phyloP scores from a whole-genome alignment of 2,888 invertebrate genomes.

The Buathra laborator region DNA sequence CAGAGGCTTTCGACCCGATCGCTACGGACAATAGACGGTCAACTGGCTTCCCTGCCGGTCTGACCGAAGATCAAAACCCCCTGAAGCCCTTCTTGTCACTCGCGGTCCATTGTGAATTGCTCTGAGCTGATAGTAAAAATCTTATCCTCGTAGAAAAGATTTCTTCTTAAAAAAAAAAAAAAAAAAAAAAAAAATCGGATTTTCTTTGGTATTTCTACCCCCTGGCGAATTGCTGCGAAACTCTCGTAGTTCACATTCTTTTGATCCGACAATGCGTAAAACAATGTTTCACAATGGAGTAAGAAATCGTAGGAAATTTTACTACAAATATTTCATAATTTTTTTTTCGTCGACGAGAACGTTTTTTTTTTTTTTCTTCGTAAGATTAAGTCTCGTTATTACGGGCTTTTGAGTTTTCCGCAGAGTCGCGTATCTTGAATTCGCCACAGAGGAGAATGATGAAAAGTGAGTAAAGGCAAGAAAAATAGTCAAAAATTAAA shows the following conservation, averaged over 20 bases:
- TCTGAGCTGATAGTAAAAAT: not conserved
- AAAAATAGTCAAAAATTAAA: not conserved
- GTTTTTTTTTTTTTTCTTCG: not conserved
- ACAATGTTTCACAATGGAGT: too few species aligned
- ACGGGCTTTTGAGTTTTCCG: constrained; percentile 7
- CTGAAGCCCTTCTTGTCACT: constrained; percentile 11
- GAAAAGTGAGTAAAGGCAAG: not conserved
- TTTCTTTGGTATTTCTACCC: not conserved
- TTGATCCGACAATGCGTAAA: not conserved
- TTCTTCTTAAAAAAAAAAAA: not conserved
- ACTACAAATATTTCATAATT: too few species aligned
- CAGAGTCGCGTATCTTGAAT: not conserved
- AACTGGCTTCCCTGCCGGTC: constrained; percentile 23
- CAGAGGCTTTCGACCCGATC: not conserved
- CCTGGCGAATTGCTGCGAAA: not conserved
- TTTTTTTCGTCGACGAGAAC: not conserved
- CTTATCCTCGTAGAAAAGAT: not conserved
- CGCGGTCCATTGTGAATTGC: constrained; percentile 4
- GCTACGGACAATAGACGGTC: constrained; percentile 1
- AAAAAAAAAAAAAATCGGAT: not conserved
- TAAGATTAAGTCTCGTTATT: constrained; percentile 4
- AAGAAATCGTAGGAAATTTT: too few species aligned
- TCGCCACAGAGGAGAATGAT: not conserved
- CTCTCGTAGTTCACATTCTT: not conserved
- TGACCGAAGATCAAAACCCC: constrained; percentile 19